Conservation (phyloP, 2,888 invertebrate genomes). For the Leucophora obtusa region DNA sequence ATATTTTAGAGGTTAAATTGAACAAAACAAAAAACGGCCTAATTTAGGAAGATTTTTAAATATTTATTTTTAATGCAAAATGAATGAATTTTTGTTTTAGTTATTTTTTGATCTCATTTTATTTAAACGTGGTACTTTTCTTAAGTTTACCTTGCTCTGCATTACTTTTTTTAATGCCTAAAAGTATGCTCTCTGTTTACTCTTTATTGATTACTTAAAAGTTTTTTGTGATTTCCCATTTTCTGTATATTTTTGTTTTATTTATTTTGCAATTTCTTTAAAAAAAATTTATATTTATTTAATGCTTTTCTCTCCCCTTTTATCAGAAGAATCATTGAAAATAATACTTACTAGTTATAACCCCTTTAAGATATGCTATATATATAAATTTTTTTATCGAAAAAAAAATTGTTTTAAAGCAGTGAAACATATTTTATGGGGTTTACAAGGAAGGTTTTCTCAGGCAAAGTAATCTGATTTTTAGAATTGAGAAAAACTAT, state of each 20-base stretch:
- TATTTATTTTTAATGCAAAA: no score
- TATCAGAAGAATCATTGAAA: not conserved
- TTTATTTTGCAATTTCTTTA: not conserved
- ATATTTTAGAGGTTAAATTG: not conserved
- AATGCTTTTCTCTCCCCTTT: not conserved
- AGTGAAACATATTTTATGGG: conserved; percentile 4
- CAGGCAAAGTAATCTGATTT: no score
- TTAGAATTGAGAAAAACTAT: no score
- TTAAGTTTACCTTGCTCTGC: not conserved
- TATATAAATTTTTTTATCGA: no score
- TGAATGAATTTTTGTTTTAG: no score
- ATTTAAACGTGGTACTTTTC: no score
- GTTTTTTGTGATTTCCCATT: not conserved
- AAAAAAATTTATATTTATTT: not conserved
- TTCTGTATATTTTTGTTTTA: not conserved
- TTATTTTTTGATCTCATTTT: no score
- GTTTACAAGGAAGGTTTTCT: no score
- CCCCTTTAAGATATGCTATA: conserved; percentile 6
- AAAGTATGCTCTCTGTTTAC: not conserved
- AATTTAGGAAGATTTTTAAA: no score
- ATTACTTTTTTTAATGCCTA: not conserved
- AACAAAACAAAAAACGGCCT: not conserved
- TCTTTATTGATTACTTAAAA: not conserved
- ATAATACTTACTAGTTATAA: not conserved
- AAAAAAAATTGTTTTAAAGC: not conserved